These are phyloP conservation scores for Galaxias olidus DNA, from an alignment of 2,797 vertebrate species.

Conservation along the genomic window DNA sequence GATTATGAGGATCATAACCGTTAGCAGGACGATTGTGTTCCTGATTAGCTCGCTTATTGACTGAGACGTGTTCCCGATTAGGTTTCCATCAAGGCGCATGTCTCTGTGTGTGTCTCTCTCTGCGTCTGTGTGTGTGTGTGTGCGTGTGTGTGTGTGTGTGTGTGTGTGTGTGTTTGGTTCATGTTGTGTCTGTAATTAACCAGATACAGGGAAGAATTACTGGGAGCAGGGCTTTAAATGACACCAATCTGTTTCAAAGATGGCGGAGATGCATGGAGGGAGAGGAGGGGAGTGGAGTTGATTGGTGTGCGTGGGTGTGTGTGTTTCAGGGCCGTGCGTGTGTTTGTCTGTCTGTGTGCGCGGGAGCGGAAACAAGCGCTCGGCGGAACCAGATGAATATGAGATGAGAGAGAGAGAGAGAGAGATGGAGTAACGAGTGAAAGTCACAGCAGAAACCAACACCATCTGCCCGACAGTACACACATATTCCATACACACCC, in stretches of 20 bases:
- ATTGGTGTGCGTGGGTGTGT: no score
- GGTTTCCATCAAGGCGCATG: constrained; percentile 13
- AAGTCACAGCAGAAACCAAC: no score
- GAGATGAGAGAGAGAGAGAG: no score
- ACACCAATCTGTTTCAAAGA: background rate
- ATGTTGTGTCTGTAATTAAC: background rate
- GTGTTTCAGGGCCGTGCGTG: no score
- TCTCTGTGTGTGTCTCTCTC: background rate
- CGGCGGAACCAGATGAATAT: no score
- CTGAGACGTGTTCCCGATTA: constrained; percentile 11
- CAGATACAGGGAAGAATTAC: no score
- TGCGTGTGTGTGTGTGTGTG: background rate
- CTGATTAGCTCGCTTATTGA: constrained; percentile 1
- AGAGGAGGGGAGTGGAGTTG: no score
- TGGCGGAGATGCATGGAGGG: no score
- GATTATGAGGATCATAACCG: constrained; percentile 3
- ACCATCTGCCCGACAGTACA: no score
- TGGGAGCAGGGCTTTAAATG: background rate
- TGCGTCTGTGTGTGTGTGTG: constrained; percentile 6
- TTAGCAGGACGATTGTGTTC: constrained; percentile 3
- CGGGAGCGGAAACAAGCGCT: no score
- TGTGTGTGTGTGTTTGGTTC: background rate
- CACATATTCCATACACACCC: background rate
- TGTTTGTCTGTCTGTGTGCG: no score
- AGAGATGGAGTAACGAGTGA: no score